These are phyloP conservation scores for Podilymbus podiceps DNA, from an alignment of 2,113 vertebrate genomes.

Conservation along the genomic window DNA sequence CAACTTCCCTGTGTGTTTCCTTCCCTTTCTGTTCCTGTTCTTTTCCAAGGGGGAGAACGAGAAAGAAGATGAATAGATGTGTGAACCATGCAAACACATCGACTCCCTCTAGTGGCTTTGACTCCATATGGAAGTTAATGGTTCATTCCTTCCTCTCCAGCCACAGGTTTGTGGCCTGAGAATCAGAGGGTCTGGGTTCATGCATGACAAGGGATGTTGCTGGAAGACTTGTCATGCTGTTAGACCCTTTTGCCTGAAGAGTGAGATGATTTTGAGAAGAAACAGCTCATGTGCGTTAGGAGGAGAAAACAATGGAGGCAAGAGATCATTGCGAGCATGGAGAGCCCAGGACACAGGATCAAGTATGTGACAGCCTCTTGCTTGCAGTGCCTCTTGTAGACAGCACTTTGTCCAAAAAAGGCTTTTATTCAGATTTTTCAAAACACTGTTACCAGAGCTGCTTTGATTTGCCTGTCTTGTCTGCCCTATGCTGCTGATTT, in stretches of 20 bases:
- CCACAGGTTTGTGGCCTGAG: not conserved
- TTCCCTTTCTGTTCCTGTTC: not conserved
- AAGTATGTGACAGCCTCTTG: fast-evolving
- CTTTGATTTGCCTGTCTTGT: not conserved
- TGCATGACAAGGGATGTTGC: not conserved
- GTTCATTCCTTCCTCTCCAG: not conserved
- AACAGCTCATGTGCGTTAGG: not conserved
- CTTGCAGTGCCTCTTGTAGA: not conserved
- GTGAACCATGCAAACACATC: slow-evolving; percentile 27
- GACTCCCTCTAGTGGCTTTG: slow-evolving; percentile 64
- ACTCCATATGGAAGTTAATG: not conserved
- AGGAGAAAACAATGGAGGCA: not conserved
- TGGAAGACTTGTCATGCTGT: not conserved
- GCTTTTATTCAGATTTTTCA: not conserved
- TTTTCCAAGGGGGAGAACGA: not conserved
- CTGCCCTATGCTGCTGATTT: not conserved
- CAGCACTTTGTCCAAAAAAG: not conserved
- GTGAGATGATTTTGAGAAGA: not conserved
- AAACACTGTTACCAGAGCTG: not conserved
- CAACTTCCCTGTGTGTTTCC: not conserved
- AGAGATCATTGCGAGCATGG: not conserved
- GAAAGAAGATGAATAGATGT: slow-evolving; percentile 17
- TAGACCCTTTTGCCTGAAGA: not conserved
- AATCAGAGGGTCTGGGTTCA: not conserved
- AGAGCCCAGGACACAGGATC: not conserved